Conservation (phyloP, 1,140 invertebrate species). For the Drosophila pseudoobscura region DNA sequence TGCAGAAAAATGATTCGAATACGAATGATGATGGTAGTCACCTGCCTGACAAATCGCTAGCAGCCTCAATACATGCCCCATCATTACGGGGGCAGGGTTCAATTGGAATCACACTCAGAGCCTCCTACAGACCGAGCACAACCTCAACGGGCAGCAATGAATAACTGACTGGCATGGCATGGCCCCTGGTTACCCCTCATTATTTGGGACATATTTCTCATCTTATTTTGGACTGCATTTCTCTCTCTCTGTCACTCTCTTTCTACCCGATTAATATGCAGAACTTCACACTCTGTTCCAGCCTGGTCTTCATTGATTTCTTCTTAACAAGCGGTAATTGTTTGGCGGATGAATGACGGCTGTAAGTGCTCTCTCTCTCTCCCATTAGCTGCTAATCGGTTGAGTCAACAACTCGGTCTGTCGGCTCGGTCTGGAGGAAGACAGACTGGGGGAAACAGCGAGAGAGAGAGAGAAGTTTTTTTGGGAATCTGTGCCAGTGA, state of each 20-base stretch:
- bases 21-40: slow-evolving; percentile 55
- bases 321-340: slow-evolving; percentile 66
- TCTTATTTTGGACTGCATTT: slow-evolving; percentile 8
- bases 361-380: slow-evolving; percentile 28
- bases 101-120: neutral
- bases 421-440: slow-evolving; percentile 4
- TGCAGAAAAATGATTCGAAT: neutral
- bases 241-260: neutral
- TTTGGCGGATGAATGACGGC: slow-evolving; percentile 40
- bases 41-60: slow-evolving; percentile 62
- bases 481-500: slow-evolving; percentile 55
- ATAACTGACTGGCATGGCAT: slow-evolving; percentile 42
- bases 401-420: slow-evolving; percentile 59
- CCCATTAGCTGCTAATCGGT: slow-evolving; percentile 71
- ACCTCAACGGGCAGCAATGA: slow-evolving; percentile 20
- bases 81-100: slow-evolving; percentile 7
- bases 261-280: slow-evolving; percentile 59
- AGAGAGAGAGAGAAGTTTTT: too few relatives aligned
- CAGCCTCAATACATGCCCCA: slow-evolving; percentile 11
- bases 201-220: slow-evolving; percentile 17
- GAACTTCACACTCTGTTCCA: slow-evolving; percentile 56
- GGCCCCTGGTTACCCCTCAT: too few relatives aligned
- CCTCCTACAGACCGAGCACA: slow-evolving; percentile 5
- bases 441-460: neutral
- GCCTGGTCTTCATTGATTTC: slow-evolving; percentile 29